Evolutionary conservation across 2,888 invertebrate species (phyloP).

Genomic region (Lumbricus terrestris): DNA sequence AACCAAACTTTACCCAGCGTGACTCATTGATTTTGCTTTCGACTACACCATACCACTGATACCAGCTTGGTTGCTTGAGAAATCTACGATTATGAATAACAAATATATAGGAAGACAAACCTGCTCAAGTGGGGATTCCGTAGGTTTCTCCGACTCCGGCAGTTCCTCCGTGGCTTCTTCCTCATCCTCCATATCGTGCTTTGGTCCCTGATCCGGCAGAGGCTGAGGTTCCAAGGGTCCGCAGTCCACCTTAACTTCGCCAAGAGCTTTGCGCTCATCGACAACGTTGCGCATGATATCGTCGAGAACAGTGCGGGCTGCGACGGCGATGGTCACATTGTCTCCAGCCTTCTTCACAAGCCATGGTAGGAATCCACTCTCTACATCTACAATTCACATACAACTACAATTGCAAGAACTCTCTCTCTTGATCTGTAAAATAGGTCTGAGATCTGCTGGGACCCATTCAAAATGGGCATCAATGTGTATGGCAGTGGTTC

Average conservation of each 20-base stretch:
- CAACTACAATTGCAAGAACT: not conserved
- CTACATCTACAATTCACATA: constrained; percentile 61
- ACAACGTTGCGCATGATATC: constrained; percentile 63
- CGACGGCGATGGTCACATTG: constrained; percentile 78
- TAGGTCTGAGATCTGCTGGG: not conserved
- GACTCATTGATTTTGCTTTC: not conserved
- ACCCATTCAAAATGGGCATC: no score
- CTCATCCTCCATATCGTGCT: not conserved
- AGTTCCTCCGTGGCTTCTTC: not conserved
- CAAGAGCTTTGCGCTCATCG: constrained; percentile 37
- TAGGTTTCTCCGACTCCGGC: not conserved
- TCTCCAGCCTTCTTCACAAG: constrained; percentile 76
- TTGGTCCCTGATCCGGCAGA: not conserved
- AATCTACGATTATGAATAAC: not conserved
- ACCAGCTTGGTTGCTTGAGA: no score
- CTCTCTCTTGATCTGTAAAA: not conserved
- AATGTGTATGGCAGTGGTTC: no score
- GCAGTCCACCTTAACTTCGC: not conserved
- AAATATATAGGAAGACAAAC: not conserved
- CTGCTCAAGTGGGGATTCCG: not conserved
- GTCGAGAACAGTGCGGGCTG: constrained; percentile 77
- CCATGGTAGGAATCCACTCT: constrained; percentile 79
- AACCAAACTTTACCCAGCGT: not conserved
- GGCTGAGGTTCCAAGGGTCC: not conserved
- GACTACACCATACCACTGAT: no score